Base-by-base conservation (phyloP, 2,797 vertebrate species). In the Hypotaenidia okinawae region DNA sequence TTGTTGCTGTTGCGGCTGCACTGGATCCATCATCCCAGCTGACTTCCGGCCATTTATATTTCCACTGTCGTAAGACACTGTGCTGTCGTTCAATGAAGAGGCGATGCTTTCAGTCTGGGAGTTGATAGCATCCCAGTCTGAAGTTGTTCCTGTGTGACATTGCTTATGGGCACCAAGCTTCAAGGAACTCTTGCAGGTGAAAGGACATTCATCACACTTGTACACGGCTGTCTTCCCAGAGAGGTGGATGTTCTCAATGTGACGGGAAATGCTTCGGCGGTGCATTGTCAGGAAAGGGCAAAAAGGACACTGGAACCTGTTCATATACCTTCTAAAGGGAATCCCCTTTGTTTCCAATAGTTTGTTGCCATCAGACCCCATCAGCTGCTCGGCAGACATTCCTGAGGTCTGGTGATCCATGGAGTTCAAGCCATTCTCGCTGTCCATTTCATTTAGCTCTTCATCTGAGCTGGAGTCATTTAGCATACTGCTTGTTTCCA, bases 261-360 rank as follows among this genome's bases (percentile, higher is more conserved):
- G 99, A 90, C 99, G 99, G 74, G 99, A 99, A 95, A 99, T 99
- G 97, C 99, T 99, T 55, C 99, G 98, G 35, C 99, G 98, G 92
- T 99, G 99, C 99, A 99, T 99, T 11, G 99, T 99, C 85, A 99
- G 98, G 87, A 99, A 99, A 88, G 99, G 99, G 95, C 99, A 99
- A 97, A 99, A 99, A 84, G 99, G 99, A 94, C 99, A 99, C 97
- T 99, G 99, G 95, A 99, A 99, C 85, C 99, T 98, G 96, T 99
- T 99, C 99, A 99, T 99, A 95, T 99, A 99, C 84, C 99, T 99
- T 96, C 99, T 98, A 96, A 99, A 99, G 0, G 99, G 99, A 96
- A 99, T 99, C 91, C 99, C 99, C 97, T 99, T 99, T 62, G 99
- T 99, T 97, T 99, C 99, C 96, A 99, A 96, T 77, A 99, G 97